phyloP scores from a whole-genome alignment of 2,797 vertebrate genomes.

The Oreochromis mossambicus region DNA sequence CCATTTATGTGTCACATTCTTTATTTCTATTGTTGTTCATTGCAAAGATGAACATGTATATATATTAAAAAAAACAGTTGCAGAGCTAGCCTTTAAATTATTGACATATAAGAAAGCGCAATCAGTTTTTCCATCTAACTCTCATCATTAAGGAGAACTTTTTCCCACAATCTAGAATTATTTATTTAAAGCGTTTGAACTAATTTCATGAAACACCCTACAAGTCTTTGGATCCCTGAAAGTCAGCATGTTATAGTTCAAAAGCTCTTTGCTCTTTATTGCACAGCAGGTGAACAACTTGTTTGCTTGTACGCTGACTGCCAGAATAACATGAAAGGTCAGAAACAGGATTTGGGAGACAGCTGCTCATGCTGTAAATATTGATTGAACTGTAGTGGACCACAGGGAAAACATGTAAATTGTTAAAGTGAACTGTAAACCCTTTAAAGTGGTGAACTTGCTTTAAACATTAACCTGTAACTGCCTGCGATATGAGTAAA shows the following conservation, averaged over 20 bases:
- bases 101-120: accelerated
- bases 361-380: constrained; percentile 58
- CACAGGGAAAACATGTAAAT: constrained; percentile 53
- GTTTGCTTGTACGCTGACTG: constrained; percentile 16
- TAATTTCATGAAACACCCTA: not conserved
- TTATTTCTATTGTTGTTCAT: not conserved
- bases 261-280: not conserved
- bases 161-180: not conserved
- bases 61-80: accelerated
- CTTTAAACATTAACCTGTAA: constrained; percentile 56
- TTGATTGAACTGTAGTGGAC: constrained; percentile 53
- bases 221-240: not conserved
- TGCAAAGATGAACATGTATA: accelerated
- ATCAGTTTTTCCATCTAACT: not conserved
- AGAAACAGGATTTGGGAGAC: constrained; percentile 46
- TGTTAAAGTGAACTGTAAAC: constrained; percentile 50
- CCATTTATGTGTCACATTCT: not conserved
- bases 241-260: not conserved
- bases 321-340: constrained; percentile 39
- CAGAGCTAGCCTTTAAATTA: not conserved
- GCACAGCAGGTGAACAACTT: not conserved
- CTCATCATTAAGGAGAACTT: not conserved
- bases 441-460: constrained; percentile 43
- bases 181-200: not conserved
- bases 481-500: constrained; percentile 24